Evolutionary conservation across 92 coral and sea anemone species (phyloP), one percentile per base, ranked within the genome.

Genomic region (Parazoanthus atlanticus): DNA sequence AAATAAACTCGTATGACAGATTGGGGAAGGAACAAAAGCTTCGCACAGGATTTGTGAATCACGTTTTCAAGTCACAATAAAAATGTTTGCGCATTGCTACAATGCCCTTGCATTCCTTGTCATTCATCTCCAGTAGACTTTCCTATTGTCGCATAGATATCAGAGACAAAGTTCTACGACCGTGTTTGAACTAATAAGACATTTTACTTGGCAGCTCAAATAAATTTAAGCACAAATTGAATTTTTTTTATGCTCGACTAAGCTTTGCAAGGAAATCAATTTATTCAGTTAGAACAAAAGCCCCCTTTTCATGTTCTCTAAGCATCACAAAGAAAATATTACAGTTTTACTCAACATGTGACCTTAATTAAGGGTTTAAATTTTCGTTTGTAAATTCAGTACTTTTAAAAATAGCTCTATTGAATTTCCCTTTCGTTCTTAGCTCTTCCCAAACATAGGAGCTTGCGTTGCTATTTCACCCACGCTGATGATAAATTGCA

Each of bases 51-150:
- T 49, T 80, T 61, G 49, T 30, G 41, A 80, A 80, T 31, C 85
- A 81, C 85, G 85, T 81, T 81, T 81, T 32, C n/a, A 28, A 58
- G 73, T 32, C 8, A 21, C 34, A 33, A 23, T 31, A 72, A 19
- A 10, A 16, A 10, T 23, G 52, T 58, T 58, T 34, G 31, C 34
- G 6, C 9, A 0, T 58, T 58, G 33, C 29, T 25, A 34, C 85
- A 61, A 11, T n/a, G n/a, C 61, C 17, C 7, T 31, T 30, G 46
- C 13, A 19, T 32, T 32, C 41, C 28, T 58, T 32, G 67, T 34
- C 12, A 25, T 33, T 15, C 49, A 75, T 19, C 17, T 61, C 29
- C 77, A 32, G 40, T 30, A 31, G 21, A 8, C 0, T 3, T 81
- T 19, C 6, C 16, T 26, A 25, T 58, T 81, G 32, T 19, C 9